Base-by-base conservation (phyloP, 2,888 invertebrate species). In the Chironomus tentans region DNA sequence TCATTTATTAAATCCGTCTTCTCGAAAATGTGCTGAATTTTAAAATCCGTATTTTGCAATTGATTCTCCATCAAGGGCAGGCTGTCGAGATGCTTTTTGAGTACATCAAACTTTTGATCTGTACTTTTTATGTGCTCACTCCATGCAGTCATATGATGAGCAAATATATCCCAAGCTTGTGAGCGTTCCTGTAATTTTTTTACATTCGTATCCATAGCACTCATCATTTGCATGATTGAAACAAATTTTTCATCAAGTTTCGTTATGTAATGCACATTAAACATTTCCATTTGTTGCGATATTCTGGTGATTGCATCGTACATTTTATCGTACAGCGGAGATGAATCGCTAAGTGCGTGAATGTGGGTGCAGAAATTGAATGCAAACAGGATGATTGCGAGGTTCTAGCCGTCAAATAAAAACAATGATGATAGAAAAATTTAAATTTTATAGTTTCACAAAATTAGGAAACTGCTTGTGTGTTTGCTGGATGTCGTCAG, bases 111-210 rank as follows among this genome's bases (percentile, higher is more conserved):
- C 80, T 87, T 87, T 77, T 84, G 83, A 79, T 86, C 86, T 10
- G 86, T 79, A 2, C 84, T 81, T 77, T 85, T 84, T 77, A 87
- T 83, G 78, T 86, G 86, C 56, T 86, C 86, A 77, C 86, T 86
- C 87, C 87, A 87, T 0, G 86, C 84, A 15, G 85, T 82, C 61
- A 86, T 84, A 78, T 86, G 86, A 78, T 86, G 83, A 77, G 85
- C 85, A 79, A 86, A 85, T 38, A 86, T 85, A 74, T 86, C 85
- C 87, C 87, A 87, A 3, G 84, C 84, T 77, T 86, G 85, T 0
- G 86, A 85, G 71, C 86, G 83, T 78, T 86, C 86, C 79, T 82
- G 85, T 24, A 87, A 80, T 77, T 82, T 82, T 78, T 85, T 84
- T 28, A 87, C 81, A 76, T 86, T 86, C 77, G 81, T 82, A 78